These are phyloP conservation scores for Lycocorax pyrrhopterus DNA, from an alignment of 2,113 vertebrate genomes.

Conservation along the genomic window DNA sequence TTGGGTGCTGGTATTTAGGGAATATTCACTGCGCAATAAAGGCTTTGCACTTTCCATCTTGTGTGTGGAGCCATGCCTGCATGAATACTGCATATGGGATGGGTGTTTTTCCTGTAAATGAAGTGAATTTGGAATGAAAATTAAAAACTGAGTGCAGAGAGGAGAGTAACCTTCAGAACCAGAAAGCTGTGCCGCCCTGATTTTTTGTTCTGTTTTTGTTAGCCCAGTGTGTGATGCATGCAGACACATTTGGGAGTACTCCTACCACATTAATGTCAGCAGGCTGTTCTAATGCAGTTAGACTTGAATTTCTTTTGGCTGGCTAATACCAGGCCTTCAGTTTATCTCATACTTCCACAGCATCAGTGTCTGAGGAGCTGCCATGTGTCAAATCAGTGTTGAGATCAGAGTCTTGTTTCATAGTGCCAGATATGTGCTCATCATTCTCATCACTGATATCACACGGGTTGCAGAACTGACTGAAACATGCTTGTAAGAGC, in stretches of 20 bases:
- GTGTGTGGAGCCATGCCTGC: too few species aligned
- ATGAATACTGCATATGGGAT: too few species aligned
- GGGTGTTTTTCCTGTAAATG: not conserved
- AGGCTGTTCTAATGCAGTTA: not conserved
- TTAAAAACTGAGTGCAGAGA: not conserved
- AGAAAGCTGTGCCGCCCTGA: not conserved
- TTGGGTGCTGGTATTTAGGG: too few species aligned
- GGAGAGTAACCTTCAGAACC: not conserved
- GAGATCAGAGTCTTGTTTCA: not conserved
- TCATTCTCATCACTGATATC: not conserved
- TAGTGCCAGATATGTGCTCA: not conserved
- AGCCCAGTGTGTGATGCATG: not conserved
- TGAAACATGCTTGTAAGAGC: not conserved
- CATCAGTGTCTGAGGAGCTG: not conserved
- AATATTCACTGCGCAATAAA: too few species aligned
- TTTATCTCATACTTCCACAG: constrained; percentile 4
- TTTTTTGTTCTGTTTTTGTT: not conserved
- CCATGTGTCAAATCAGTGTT: not conserved
- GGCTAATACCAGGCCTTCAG: not conserved
- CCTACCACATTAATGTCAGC: not conserved
- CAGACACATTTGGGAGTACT: not conserved
- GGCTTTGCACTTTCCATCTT: too few species aligned
- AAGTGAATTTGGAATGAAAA: not conserved
- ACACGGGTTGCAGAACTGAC: not conserved
- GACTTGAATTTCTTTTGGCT: not conserved